Evolutionary conservation across 2,113 vertebrate genomes (phyloP).

Genomic region (Salminus brasiliensis): DNA sequence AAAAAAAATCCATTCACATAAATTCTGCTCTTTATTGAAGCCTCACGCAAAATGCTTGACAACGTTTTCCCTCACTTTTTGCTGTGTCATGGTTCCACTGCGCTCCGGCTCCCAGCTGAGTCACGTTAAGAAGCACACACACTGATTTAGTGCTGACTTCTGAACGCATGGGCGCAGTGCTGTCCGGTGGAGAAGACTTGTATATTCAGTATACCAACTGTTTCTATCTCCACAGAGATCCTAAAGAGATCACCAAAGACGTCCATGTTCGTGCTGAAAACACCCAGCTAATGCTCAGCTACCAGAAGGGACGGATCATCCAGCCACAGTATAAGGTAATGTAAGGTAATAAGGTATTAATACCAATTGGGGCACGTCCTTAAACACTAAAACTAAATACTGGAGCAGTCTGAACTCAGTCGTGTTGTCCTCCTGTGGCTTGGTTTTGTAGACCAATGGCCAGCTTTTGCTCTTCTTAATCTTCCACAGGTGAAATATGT

Average conservation of each 20-base stretch:
- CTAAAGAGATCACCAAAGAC: constrained; percentile 90
- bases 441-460: not conserved
- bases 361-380: not conserved
- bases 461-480: not conserved
- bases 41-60: too few species aligned
- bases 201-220: too few species aligned
- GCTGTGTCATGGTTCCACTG: constrained; percentile 33
- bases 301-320: constrained; percentile 88
- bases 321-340: constrained; percentile 86
- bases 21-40: too few species aligned
- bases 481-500: not conserved
- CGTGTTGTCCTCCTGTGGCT: not conserved
- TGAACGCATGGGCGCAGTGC: not conserved
- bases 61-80: too few species aligned
- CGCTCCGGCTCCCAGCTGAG: not conserved
- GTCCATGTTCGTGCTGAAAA: constrained; percentile 87
- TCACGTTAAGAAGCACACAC: constrained; percentile 15
- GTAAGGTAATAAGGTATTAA: not conserved
- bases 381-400: not conserved
- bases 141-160: too few species aligned
- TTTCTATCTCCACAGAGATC: constrained; percentile 67
- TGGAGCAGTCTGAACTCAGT: not conserved
- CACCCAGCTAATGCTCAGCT: constrained; percentile 87
- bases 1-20: too few species aligned
- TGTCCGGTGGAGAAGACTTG: not conserved